Percentiles rank a stretch among this genome's conserved stretches.
Evolutionary conservation across 2,888 invertebrate species (phyloP).

Genomic region (Arctia plantaginis): DNA sequence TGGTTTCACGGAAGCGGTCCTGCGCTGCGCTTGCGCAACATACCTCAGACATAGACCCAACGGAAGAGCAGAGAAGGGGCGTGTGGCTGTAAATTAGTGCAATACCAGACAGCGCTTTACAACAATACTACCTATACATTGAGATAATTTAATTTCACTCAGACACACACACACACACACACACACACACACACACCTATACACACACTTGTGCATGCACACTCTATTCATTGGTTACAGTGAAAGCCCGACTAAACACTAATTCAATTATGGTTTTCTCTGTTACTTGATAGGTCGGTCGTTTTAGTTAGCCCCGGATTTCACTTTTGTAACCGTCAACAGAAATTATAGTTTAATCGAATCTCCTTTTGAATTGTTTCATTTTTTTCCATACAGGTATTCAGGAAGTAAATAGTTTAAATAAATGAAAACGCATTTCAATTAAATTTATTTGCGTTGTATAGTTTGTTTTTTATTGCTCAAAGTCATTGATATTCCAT

Average conservation of each 20-base stretch:
- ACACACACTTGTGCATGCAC: not conserved
- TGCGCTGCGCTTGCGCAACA: conserved; percentile 12
- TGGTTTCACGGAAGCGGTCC: conserved; percentile 19
- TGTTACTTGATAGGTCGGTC: conserved; percentile 12
- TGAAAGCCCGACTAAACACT: conserved; percentile 4
- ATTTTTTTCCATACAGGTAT: not conserved
- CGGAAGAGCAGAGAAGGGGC: not conserved
- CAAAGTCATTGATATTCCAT: not conserved
- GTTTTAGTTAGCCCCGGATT: conserved; percentile 8
- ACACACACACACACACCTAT: not conserved
- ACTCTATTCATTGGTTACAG: conserved; percentile 8
- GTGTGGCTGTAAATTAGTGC: not conserved
- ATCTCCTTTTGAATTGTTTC: not conserved
- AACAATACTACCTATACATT: not conserved
- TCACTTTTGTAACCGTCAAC: not conserved
- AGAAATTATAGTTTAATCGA: not conserved
- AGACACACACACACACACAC: not conserved
- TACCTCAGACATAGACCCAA: not conserved
- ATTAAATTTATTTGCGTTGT: not conserved
- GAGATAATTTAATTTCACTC: conserved; percentile 9
- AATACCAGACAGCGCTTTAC: conserved; percentile 10
- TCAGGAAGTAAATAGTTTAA: not conserved
- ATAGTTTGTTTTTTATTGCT: not conserved
- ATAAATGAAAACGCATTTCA: not conserved
- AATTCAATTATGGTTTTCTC: conserved; percentile 7